These are phyloP conservation scores for Clarias pachynema DNA, from an alignment of 2,797 vertebrate species.

Conservation along the genomic window DNA sequence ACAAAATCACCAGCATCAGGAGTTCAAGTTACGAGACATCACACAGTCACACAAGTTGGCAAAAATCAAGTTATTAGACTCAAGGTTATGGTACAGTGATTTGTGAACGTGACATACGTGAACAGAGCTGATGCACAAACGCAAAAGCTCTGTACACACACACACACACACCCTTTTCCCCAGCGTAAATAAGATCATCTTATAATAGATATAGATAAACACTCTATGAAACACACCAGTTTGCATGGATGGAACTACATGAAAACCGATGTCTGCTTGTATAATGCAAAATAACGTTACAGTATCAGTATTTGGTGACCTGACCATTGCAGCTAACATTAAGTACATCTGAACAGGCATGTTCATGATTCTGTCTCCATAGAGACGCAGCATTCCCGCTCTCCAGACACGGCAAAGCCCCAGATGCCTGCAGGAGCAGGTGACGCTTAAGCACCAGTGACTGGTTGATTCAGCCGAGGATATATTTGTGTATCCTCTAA, in stretches of 20 bases:
- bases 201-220: constrained; percentile 82
- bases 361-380: constrained; percentile 57
- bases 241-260: constrained; percentile 66
- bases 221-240: constrained; percentile 62
- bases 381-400: constrained; percentile 54
- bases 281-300: constrained; percentile 58
- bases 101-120: constrained; percentile 69
- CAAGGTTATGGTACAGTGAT: constrained; percentile 59
- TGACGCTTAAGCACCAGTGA: constrained; percentile 53
- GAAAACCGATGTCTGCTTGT: constrained; percentile 68
- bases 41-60: constrained; percentile 54
- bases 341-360: constrained; percentile 71
- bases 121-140: constrained; percentile 80
- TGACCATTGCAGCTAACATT: constrained; percentile 80
- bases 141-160: constrained; percentile 76
- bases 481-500: constrained; percentile 44
- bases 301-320: constrained; percentile 78
- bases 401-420: constrained; percentile 46
- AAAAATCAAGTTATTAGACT: constrained; percentile 49
- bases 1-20: constrained; percentile 49
- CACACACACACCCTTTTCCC: constrained; percentile 53
- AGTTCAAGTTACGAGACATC: constrained; percentile 61
- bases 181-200: constrained; percentile 87
- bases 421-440: constrained; percentile 43
- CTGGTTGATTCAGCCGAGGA: constrained; percentile 50